A percentile compares a stretch with the other conserved stretches of the same genome.
These are phyloP conservation scores for Lithophane ornitopus DNA, from an alignment of 2,888 invertebrate species.

Conservation along the genomic window DNA sequence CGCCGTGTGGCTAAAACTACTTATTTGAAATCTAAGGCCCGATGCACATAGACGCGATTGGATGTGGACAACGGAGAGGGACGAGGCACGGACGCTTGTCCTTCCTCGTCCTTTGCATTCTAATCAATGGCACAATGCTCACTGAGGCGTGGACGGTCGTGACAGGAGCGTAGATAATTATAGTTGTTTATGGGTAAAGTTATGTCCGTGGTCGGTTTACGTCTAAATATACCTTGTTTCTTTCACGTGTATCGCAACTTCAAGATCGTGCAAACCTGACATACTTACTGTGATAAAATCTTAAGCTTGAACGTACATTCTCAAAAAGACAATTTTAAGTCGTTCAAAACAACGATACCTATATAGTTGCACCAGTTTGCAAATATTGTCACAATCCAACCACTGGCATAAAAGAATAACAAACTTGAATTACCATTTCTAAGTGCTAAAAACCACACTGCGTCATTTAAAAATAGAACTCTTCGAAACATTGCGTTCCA, in stretches of 20 bases:
- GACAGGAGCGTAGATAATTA: background rate
- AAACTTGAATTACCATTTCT: background rate
- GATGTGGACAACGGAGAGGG: background rate
- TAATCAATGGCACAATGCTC: background rate
- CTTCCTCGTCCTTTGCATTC: constrained; percentile 4
- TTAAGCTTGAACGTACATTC: no score
- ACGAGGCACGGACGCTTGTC: background rate
- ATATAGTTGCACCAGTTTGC: background rate
- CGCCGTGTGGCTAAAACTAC: background rate
- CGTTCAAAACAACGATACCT: background rate
- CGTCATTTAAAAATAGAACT: constrained; percentile 3
- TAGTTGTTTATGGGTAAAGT: background rate
- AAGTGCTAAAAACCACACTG: constrained; percentile 9
- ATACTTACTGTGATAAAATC: no score
- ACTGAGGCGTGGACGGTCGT: background rate
- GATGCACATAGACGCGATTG: background rate
- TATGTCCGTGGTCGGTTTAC: background rate
- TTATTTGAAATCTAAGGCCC: background rate
- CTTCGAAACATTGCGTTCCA: constrained; percentile 11
- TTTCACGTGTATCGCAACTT: background rate
- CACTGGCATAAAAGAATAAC: background rate
- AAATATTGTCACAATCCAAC: background rate
- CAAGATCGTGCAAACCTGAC: no score
- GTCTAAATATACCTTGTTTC: no score
- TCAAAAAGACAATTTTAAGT: background rate